Evolutionary conservation across 2,113 vertebrate genomes (phyloP).

Genomic region (Campylomormyrus numenius): DNA sequence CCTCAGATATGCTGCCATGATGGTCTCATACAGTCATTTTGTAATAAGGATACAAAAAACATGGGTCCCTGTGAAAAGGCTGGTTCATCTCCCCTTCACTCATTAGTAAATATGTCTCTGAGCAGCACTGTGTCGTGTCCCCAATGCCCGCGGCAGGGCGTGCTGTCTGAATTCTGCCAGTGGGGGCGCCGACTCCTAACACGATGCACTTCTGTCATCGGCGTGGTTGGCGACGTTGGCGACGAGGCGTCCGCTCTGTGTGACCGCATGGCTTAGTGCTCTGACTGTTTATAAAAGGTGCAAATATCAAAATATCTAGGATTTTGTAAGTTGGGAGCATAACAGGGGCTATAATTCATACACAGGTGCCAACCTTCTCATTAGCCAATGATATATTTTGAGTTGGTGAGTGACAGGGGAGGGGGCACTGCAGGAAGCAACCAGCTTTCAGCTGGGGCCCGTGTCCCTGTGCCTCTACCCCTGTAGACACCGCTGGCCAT

Average conservation of each 20-base stretch:
- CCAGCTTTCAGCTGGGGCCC: neutral
- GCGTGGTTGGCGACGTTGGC: neutral
- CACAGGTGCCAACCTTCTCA: neutral
- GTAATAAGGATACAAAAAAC: neutral
- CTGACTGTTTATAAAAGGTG: neutral
- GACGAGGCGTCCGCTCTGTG: neutral
- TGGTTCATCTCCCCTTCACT: neutral
- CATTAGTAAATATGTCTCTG: neutral
- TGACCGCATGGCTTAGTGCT: neutral
- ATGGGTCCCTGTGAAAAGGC: neutral
- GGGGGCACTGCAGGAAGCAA: too few relatives aligned
- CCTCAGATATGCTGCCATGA: neutral
- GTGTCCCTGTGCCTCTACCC: too few relatives aligned
- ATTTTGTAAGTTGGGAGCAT: neutral
- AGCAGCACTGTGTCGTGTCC: neutral
- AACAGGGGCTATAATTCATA: neutral
- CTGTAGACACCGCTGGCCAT: neutral
- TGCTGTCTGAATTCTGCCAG: neutral
- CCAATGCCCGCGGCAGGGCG: neutral
- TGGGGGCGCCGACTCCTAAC: neutral
- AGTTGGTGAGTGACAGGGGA: neutral
- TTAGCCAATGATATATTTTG: neutral
- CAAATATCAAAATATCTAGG: neutral
- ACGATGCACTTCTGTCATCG: neutral
- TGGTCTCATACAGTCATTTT: conserved; percentile 7